phyloP scores from a whole-genome alignment of 2,113 vertebrate species.

The Alligator sinensis region DNA sequence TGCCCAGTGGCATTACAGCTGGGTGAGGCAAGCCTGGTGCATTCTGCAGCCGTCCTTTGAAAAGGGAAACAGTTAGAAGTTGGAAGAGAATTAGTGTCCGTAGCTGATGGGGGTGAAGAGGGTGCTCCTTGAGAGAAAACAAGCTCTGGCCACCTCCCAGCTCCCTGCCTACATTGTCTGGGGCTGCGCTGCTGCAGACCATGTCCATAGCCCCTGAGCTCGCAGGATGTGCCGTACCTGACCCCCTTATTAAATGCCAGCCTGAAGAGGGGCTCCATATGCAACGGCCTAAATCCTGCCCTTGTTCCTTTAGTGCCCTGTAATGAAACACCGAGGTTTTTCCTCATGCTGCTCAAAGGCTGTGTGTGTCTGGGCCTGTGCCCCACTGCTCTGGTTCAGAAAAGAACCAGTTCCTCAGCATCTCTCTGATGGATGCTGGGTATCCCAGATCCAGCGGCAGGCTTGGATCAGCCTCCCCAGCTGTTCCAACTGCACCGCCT shows the following conservation, averaged over 20 bases:
- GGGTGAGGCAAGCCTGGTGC: rapidly evolving
- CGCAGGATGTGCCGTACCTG: background rate
- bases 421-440: background rate
- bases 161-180: background rate
- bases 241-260: background rate
- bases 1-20: background rate
- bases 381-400: background rate
- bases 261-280: background rate
- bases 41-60: background rate
- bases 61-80: background rate
- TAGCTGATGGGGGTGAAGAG: background rate
- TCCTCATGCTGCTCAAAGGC: rapidly evolving
- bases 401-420: background rate
- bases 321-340: background rate
- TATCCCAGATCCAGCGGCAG: background rate
- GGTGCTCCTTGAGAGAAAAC: rapidly evolving
- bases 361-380: rapidly evolving
- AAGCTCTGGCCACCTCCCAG: background rate
- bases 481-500: background rate
- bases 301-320: background rate
- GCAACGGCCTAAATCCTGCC: background rate
- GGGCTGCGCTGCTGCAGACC: background rate
- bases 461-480: background rate
- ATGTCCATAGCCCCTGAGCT: background rate
- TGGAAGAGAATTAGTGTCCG: background rate